These are phyloP conservation scores for Cantharis rufa DNA, from an alignment of 2,888 invertebrate species.

Conservation along the genomic window DNA sequence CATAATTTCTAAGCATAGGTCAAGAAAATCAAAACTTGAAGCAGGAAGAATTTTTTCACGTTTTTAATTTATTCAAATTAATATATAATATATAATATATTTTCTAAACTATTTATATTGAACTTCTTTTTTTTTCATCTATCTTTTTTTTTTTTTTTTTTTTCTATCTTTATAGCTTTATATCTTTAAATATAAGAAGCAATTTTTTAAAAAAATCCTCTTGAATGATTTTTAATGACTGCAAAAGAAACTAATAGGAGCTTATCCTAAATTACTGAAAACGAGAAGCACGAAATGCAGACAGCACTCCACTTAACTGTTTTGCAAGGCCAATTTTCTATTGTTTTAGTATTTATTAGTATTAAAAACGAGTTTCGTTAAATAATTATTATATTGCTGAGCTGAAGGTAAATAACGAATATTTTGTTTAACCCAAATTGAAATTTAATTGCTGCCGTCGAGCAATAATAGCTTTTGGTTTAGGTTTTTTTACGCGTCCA, in stretches of 20 bases:
- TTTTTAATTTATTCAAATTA: too few relatives aligned
- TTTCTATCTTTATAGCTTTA: too few relatives aligned
- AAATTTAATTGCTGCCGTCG: not conserved
- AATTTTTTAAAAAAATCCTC: not conserved
- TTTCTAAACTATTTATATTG: too few relatives aligned
- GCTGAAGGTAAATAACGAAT: not conserved
- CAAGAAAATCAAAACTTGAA: too few relatives aligned
- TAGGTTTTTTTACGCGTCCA: not conserved
- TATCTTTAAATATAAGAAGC: too few relatives aligned
- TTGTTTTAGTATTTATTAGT: not conserved
- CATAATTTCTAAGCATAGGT: too few relatives aligned
- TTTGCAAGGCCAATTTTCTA: not conserved
- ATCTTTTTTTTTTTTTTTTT: too few relatives aligned
- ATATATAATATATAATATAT: too few relatives aligned
- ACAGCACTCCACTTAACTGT: not conserved
- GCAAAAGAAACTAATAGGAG: not conserved
- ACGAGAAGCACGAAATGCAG: not conserved
- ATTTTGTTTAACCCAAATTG: not conserved
- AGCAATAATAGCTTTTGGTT: not conserved
- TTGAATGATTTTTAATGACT: not conserved
- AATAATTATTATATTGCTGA: not conserved
- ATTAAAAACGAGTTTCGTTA: not conserved
- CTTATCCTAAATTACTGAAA: not conserved
- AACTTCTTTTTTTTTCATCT: too few relatives aligned
- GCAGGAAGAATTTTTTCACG: too few relatives aligned